phyloP scores from a whole-genome alignment of 2,888 invertebrate species.

The Pseudococcus jackbeardsleyi region DNA sequence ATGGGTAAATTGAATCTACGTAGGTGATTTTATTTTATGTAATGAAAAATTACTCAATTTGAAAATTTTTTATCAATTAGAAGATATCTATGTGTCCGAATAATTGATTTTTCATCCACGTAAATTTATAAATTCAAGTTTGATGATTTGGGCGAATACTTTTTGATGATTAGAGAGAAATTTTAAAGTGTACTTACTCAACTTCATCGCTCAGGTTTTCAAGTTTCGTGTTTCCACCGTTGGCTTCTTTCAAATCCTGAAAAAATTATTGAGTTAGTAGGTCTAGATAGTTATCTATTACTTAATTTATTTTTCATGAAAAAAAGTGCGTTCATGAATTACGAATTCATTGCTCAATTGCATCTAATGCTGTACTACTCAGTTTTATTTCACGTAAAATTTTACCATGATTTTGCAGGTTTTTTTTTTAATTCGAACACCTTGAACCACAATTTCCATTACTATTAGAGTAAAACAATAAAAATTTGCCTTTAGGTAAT shows the following conservation, averaged over 20 bases:
- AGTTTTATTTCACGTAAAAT: background rate
- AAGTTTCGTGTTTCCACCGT: background rate
- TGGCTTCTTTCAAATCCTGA: conserved; percentile 17
- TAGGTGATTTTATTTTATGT: background rate
- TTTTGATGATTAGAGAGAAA: background rate
- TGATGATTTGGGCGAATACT: too few species aligned
- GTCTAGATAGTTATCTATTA: too few species aligned
- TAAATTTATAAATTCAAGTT: too few species aligned
- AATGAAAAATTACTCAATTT: background rate
- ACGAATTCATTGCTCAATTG: background rate
- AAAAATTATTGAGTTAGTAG: background rate
- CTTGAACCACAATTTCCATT: background rate
- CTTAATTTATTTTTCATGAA: too few species aligned
- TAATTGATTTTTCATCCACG: too few species aligned
- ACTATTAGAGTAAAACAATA: background rate
- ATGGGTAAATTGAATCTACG: background rate
- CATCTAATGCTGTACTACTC: background rate
- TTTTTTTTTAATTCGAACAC: background rate
- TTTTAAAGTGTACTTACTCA: conserved; percentile 10
- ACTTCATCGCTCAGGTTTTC: background rate
- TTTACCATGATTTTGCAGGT: background rate
- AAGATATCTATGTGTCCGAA: too few species aligned
- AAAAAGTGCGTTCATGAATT: too few species aligned
- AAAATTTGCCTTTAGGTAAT: background rate
- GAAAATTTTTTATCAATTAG: background rate